Evolutionary conservation across 2,888 invertebrate genomes (phyloP), one percentile per base, ranked within the genome.

Genomic region (Agapetus fuscipes): DNA sequence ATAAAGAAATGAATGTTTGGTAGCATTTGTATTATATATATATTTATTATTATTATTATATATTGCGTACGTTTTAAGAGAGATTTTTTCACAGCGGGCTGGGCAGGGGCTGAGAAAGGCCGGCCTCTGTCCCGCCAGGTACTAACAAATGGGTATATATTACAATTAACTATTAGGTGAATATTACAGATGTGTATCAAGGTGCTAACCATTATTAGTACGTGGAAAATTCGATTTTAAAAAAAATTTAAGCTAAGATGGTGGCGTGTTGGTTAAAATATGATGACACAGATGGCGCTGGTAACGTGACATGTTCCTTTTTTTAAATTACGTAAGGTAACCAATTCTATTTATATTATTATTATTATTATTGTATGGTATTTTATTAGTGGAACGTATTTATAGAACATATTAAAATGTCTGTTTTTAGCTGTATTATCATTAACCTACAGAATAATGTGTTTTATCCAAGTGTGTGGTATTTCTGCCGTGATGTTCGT

Each of bases 131-230:
- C 27, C 26, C 35, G 40, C 37, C 48, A 6, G 9, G 40, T 48
- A 48, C 48, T 48, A 48, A 48, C 28, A 48, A 48, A 48, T 48
- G 45, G 48, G 45, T 45, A 48, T 43, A 45, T 37, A 48, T 45
- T 41, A 48, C 48, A 48, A 48, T 48, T 48, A 48, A 48, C 31
- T 33, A 45, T 43, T 43, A 42, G 42, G 40, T 43, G 42, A 43
- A 43, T 42, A 45, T 44, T 45, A 38, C 43, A 48, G 48, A 48
- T 30, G 45, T 37, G 48, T 20, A 20, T 46, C 41, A 41, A 45
- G 48, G 48, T 48, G 48, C 48, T 48, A 48, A 43, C 48, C 45
- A 45, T 45, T 48, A 40, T 45, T 48, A 48, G 48, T 48, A 43
- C 48, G 48, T 45, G 45, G 35, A 48, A 47, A 47, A 47, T 35